A percentile compares a stretch with the other conserved stretches of the same genome.
phyloP scores from a whole-genome alignment of 2,888 invertebrate genomes.

The Orthosia gothica region DNA sequence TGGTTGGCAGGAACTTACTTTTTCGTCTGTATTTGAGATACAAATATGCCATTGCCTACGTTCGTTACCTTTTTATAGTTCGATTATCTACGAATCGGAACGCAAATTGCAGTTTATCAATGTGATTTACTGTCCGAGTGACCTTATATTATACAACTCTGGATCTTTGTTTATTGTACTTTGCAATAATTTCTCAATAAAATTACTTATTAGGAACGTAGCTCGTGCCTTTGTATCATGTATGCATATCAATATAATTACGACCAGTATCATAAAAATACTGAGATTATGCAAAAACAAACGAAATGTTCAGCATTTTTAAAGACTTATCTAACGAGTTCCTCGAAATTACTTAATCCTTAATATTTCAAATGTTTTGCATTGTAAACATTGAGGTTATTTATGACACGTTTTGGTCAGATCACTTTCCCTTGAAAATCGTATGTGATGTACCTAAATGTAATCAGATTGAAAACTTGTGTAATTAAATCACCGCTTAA shows the following conservation, averaged over 20 bases:
- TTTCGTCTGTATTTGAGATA: constrained; percentile 21
- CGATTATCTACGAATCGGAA: constrained; percentile 23
- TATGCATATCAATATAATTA: background rate
- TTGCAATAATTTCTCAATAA: background rate
- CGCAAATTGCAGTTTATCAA: constrained; percentile 33
- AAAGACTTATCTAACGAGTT: background rate
- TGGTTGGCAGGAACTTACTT: constrained; percentile 27
- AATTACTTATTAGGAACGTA: background rate
- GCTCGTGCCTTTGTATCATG: background rate
- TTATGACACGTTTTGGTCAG: too few relatives aligned
- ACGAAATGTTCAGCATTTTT: background rate
- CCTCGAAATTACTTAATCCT: background rate
- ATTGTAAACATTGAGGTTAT: too few relatives aligned
- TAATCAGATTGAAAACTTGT: too few relatives aligned
- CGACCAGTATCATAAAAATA: background rate
- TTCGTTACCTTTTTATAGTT: constrained; percentile 26
- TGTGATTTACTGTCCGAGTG: background rate
- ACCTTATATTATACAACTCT: constrained; percentile 12
- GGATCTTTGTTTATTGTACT: constrained; percentile 12
- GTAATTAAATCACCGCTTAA: too few relatives aligned
- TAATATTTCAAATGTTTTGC: too few relatives aligned
- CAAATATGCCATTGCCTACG: constrained; percentile 28
- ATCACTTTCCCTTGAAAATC: too few relatives aligned
- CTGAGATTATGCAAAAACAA: background rate
- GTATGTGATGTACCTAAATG: too few relatives aligned